Evolutionary conservation across 2,888 invertebrate genomes (phyloP).

Genomic region (Erynnis tages): DNA sequence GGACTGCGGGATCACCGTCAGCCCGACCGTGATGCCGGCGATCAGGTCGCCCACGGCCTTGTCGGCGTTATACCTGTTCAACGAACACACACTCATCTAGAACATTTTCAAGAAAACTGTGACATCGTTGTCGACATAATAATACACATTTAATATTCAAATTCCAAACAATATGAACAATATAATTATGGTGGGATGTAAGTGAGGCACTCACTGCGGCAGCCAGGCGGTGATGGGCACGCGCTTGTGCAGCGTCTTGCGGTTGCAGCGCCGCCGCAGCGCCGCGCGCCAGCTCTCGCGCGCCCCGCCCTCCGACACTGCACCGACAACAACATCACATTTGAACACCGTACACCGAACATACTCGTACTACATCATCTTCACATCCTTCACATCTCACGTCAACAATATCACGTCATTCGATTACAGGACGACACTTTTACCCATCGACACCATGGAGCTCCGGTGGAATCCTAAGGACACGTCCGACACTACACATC

Average conservation of each 20-base stretch:
- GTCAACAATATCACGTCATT: too few relatives aligned
- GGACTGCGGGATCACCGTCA: conserved; percentile 96
- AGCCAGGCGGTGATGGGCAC: conserved; percentile 90
- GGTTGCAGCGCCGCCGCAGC: conserved; percentile 81
- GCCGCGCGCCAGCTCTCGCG: conserved; percentile 62
- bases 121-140: too few relatives aligned
- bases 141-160: too few relatives aligned
- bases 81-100: not conserved
- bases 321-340: not conserved
- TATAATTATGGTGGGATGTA: too few relatives aligned
- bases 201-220: conserved; percentile 72
- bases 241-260: conserved; percentile 86
- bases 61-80: conserved; percentile 81
- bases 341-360: not conserved
- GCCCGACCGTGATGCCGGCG: conserved; percentile 94
- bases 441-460: conserved; percentile 9
- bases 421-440: too few relatives aligned
- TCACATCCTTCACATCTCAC: too few relatives aligned
- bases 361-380: too few relatives aligned
- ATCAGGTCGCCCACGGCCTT: conserved; percentile 93
- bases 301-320: conserved; percentile 72
- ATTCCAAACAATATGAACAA: too few relatives aligned
- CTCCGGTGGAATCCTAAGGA: not conserved
- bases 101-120: too few relatives aligned
- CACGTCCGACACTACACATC: not conserved